Evolutionary conservation across 1,140 invertebrate genomes (phyloP).

Genomic region (Drosophila repleta): DNA sequence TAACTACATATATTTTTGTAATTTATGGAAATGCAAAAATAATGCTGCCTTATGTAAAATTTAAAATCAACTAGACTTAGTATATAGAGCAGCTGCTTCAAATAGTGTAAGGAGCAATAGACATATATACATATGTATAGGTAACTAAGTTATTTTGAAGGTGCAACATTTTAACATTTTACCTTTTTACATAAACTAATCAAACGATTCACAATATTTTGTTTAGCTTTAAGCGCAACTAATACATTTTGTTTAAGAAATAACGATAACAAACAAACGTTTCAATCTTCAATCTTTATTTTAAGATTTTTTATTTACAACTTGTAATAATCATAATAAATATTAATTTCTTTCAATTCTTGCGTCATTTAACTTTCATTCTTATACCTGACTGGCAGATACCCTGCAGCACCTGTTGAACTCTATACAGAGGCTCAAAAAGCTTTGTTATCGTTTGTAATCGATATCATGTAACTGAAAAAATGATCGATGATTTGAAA

Average conservation of each 20-base stretch:
- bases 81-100: slow-evolving; percentile 18
- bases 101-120: slow-evolving; percentile 15
- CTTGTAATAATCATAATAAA: not conserved
- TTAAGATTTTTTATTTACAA: slow-evolving; percentile 3
- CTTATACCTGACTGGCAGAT: slow-evolving; percentile 38
- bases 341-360: not conserved
- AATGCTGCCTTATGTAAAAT: slow-evolving; percentile 80
- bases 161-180: slow-evolving; percentile 2
- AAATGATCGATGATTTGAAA: slow-evolving; percentile 1
- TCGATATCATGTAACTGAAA: no score
- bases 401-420: no score
- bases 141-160: not conserved
- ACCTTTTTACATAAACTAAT: no score
- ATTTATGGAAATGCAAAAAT: slow-evolving; percentile 36
- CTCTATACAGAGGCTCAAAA: no score
- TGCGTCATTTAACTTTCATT: slow-evolving; percentile 55
- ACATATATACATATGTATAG: no score
- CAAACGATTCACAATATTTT: no score
- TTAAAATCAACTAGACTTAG: slow-evolving; percentile 27
- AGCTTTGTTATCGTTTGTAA: no score
- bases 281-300: slow-evolving; percentile 2
- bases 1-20: slow-evolving; percentile 13
- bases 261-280: not conserved
- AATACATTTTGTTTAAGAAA: no score
- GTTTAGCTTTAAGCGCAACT: no score